These are phyloP conservation scores for Xestobium rufovillosum DNA, from an alignment of 2,888 invertebrate genomes.

Conservation along the genomic window DNA sequence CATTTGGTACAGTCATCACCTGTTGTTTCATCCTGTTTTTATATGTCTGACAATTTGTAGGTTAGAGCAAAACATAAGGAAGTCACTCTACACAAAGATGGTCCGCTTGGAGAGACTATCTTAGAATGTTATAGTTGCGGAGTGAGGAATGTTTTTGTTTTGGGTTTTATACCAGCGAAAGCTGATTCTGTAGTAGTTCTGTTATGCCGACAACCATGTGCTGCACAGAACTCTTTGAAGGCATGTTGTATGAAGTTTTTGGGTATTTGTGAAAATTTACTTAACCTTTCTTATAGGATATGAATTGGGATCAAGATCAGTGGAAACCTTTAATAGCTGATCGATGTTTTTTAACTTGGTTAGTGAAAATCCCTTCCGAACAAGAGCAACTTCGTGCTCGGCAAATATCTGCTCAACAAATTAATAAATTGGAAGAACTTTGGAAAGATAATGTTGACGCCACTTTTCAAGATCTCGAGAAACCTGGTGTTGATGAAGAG, in stretches of 20 bases:
- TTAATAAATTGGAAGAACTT: slow-evolving; percentile 94
- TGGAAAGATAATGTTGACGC: slow-evolving; percentile 99
- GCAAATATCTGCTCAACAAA: slow-evolving; percentile 95
- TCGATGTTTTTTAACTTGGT: slow-evolving; percentile 92
- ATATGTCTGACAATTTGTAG: slow-evolving; percentile 24
- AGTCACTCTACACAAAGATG: slow-evolving; percentile 94
- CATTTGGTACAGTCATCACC: slow-evolving; percentile 68
- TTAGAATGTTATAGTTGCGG: slow-evolving; percentile 99
- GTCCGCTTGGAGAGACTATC: slow-evolving; percentile 94
- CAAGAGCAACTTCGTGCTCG: slow-evolving; percentile 92
- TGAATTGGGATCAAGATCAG: slow-evolving; percentile 99
- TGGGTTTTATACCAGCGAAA: slow-evolving; percentile 99
- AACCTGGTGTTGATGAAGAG: slow-evolving; percentile 96
- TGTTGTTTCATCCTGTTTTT: not conserved
- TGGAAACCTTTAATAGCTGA: slow-evolving; percentile 98
- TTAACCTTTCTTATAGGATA: slow-evolving; percentile 58
- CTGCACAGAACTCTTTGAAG: slow-evolving; percentile 91
- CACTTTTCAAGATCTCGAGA: slow-evolving; percentile 95
- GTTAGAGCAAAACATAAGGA: slow-evolving; percentile 96
- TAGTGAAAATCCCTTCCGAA: slow-evolving; percentile 95
- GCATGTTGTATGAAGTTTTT: slow-evolving; percentile 26
- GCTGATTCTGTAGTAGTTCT: slow-evolving; percentile 97
- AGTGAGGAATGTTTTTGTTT: slow-evolving; percentile 93
- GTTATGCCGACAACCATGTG: slow-evolving; percentile 96
- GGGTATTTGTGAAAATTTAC: too few relatives aligned